These are phyloP conservation scores for Drosophila kanapiae DNA, from an alignment of 1,140 invertebrate species.

Conservation along the genomic window DNA sequence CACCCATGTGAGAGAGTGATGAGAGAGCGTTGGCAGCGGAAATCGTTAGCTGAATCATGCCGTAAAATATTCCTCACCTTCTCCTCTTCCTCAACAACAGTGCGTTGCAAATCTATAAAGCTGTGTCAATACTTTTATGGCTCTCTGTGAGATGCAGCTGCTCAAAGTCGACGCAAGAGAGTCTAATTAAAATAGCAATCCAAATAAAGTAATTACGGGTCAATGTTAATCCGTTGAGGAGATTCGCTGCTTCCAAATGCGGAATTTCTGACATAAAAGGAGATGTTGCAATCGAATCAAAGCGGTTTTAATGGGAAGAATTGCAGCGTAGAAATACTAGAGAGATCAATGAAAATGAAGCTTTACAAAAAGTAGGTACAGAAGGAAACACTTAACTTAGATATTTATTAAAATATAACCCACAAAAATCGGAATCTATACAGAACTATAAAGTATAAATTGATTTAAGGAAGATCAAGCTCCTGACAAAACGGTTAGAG, in stretches of 20 bases:
- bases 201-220: constrained; percentile 48
- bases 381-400: too few relatives aligned
- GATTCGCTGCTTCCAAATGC: constrained; percentile 19
- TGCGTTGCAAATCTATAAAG: constrained; percentile 45
- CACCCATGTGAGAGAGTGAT: constrained; percentile 44
- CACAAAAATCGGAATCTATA: too few relatives aligned
- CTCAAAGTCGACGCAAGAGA: constrained; percentile 5
- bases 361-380: too few relatives aligned
- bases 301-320: not conserved
- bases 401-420: too few relatives aligned
- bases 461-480: too few relatives aligned
- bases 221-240: constrained; percentile 36
- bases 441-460: too few relatives aligned
- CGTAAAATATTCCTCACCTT: constrained; percentile 54
- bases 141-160: constrained; percentile 11
- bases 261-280: constrained; percentile 25
- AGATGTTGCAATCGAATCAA: not conserved
- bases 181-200: constrained; percentile 49
- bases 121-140: constrained; percentile 19
- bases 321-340: not conserved
- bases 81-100: constrained; percentile 11
- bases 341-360: too few relatives aligned
- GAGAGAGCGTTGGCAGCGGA: constrained; percentile 67
- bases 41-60: constrained; percentile 74
- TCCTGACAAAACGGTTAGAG: too few relatives aligned